Evolutionary conservation across 2,113 vertebrate genomes (phyloP).

Genomic region (Polypterus senegalus): DNA sequence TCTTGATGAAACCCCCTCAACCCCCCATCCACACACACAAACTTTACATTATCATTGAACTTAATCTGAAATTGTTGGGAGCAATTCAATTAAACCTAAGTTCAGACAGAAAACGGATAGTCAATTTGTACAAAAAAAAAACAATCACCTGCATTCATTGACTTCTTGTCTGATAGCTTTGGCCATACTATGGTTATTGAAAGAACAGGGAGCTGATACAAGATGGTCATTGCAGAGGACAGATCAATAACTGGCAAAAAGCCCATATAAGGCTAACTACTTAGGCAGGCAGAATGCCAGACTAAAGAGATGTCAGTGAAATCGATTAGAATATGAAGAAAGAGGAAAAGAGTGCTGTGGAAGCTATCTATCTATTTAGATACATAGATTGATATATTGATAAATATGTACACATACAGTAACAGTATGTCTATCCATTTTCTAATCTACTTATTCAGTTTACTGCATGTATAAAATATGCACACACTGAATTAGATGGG

Average conservation of each 20-base stretch:
- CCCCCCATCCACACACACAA: no score
- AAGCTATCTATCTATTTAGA: no score
- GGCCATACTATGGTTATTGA: constrained; percentile 23
- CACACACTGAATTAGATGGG: no score
- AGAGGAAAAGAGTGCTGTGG: constrained; percentile 36
- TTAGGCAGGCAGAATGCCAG: constrained; percentile 68
- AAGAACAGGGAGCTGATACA: constrained; percentile 53
- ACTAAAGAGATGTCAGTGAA: constrained; percentile 74
- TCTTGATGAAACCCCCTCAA: no score
- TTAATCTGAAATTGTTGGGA: no score
- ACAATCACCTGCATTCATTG: background rate
- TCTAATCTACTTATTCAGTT: no score
- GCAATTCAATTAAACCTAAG: no score
- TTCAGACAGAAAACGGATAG: background rate
- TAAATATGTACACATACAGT: no score
- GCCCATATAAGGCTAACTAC: constrained; percentile 67
- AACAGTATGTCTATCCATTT: no score
- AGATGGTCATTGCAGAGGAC: constrained; percentile 36
- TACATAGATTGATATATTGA: no score
- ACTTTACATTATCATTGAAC: no score
- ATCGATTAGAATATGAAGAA: constrained; percentile 70
- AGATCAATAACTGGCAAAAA: constrained; percentile 56
- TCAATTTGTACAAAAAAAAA: background rate
- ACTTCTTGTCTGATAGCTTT: background rate
- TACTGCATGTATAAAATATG: no score